Percentiles rank a stretch among this genome's conserved stretches.
These are phyloP conservation scores for Beroe ovata DNA, from an alignment of 37 sponge, comb jelly and placozoan species.

Conservation along the genomic window DNA sequence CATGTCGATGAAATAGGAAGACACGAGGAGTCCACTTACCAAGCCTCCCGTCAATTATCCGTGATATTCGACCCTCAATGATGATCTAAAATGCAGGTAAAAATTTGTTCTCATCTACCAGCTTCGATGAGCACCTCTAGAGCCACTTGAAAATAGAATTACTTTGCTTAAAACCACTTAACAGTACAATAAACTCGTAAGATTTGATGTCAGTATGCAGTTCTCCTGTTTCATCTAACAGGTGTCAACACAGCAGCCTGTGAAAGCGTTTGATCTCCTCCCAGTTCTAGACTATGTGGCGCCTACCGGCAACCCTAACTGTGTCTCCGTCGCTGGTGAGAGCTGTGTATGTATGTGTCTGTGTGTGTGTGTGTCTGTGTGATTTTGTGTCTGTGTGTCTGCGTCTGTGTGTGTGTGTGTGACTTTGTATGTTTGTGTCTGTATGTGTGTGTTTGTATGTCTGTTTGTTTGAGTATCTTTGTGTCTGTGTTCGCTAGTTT, in stretches of 20 bases:
- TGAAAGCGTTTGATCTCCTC: conserved; percentile 64
- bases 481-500: too few species aligned
- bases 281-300: conserved; percentile 32
- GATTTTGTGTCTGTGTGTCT: not conserved
- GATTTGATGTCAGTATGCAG: too few species aligned
- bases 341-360: not conserved
- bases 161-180: too few species aligned
- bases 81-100: conserved; percentile 48
- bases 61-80: not conserved
- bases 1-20: too few species aligned
- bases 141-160: too few species aligned
- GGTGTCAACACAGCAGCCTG: conserved; percentile 26
- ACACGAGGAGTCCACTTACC: not conserved
- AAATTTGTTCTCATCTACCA: too few species aligned
- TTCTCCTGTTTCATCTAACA: too few species aligned
- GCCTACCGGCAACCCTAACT: not conserved
- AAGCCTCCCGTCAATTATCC: not conserved
- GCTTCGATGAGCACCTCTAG: too few species aligned
- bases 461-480: not conserved
- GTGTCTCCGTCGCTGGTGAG: conserved; percentile 55
- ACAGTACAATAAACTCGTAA: too few species aligned
- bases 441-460: not conserved
- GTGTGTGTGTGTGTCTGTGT: not conserved
- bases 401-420: not conserved
- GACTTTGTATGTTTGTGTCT: not conserved